Percentiles rank a stretch among this genome's conserved stretches.
These are phyloP conservation scores for Thamnophis sirtalis DNA, from an alignment of 2,113 vertebrate genomes.

Conservation along the genomic window DNA sequence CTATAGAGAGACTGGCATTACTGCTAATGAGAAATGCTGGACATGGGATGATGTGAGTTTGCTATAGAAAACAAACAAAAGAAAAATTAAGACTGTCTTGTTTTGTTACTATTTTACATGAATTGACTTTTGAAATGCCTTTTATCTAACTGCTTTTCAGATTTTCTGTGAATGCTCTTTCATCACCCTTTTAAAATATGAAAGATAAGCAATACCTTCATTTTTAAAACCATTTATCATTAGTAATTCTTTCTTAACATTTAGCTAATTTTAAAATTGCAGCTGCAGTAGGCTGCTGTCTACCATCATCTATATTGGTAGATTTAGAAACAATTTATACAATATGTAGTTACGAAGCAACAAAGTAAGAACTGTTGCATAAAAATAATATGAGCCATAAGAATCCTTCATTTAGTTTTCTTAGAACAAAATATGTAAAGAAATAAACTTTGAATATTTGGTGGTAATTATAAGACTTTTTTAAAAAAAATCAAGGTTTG, in stretches of 20 bases:
- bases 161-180: background rate
- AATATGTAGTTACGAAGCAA: background rate
- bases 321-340: background rate
- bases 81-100: rapidly evolving
- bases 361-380: background rate
- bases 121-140: background rate
- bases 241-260: background rate
- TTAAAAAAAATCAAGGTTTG: background rate
- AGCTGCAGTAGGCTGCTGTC: background rate
- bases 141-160: background rate
- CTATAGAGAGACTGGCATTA: constrained; percentile 94
- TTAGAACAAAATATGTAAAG: background rate
- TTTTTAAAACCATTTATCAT: background rate
- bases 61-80: background rate
- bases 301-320: background rate
- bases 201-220: background rate
- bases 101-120: background rate
- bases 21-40: constrained; percentile 94
- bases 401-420: background rate
- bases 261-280: background rate
- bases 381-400: background rate
- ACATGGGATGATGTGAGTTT: constrained; percentile 91
- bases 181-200: background rate
- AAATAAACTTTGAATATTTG: background rate
- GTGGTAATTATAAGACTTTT: too few relatives aligned